These are phyloP conservation scores for Hippocampus zosterae DNA, from an alignment of 2,113 vertebrate genomes.

Conservation along the genomic window DNA sequence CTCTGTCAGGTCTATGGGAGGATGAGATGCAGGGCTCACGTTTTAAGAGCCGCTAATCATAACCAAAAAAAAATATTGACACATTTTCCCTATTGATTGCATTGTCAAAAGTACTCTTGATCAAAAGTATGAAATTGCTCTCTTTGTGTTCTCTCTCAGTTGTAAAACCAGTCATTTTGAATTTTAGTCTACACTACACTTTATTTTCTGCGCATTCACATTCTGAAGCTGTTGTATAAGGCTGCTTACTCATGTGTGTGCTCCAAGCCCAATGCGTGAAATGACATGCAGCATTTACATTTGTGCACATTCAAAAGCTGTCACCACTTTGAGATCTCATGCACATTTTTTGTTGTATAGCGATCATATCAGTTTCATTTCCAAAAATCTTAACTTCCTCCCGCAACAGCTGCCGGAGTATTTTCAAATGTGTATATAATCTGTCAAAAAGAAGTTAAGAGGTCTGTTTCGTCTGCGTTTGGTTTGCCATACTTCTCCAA, in stretches of 20 bases:
- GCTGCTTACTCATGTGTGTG: conserved; percentile 15
- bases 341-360: neutral
- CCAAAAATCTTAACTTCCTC: conserved; percentile 16
- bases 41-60: conserved; percentile 25
- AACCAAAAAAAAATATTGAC: neutral
- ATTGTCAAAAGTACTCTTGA: neutral
- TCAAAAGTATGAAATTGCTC: neutral
- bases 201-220: neutral
- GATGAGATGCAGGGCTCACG: conserved; percentile 17
- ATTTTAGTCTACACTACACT: neutral
- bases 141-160: too few species aligned
- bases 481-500: conserved; percentile 29
- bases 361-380: conserved; percentile 33
- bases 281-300: neutral
- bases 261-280: conserved; percentile 19
- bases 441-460: conserved; percentile 47
- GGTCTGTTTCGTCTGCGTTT: conserved; percentile 34
- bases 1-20: neutral
- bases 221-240: neutral
- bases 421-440: conserved; percentile 38
- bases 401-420: conserved; percentile 43
- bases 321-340: conserved; percentile 31
- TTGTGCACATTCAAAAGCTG: conserved; percentile 38
- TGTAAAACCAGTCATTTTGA: neutral
- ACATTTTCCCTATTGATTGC: neutral